phyloP scores from a whole-genome alignment of 2,797 vertebrate genomes.

The Atherinosoma microstoma region DNA sequence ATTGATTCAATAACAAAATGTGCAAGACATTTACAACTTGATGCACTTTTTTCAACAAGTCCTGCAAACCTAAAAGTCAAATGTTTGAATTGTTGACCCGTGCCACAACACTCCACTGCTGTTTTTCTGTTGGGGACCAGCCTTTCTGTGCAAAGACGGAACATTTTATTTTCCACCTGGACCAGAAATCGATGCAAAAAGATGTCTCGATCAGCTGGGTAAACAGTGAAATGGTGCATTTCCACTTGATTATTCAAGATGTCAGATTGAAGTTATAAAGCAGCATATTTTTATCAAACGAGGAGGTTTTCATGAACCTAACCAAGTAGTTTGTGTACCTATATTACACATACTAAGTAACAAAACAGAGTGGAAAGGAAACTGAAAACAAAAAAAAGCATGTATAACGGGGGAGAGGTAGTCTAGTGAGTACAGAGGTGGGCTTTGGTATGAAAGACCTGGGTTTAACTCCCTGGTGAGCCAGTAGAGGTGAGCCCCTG shows the following conservation, averaged over 20 bases:
- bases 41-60: background rate
- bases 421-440: no score
- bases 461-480: no score
- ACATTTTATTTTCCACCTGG: background rate
- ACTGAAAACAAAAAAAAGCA: no score
- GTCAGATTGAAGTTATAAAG: background rate
- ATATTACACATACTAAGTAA: no score
- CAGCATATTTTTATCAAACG: background rate
- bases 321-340: background rate
- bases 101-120: no score
- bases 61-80: background rate
- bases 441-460: no score
- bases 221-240: background rate
- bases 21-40: background rate
- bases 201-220: background rate
- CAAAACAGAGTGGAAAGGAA: no score
- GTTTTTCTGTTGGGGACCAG: background rate
- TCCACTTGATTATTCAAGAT: background rate
- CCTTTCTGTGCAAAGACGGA: background rate
- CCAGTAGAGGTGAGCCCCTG: no score
- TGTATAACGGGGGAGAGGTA: no score
- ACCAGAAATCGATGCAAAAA: background rate
- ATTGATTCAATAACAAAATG: background rate
- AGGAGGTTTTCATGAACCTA: background rate
- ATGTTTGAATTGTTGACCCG: background rate